Percentiles rank a stretch among this genome's conserved stretches.
phyloP scores from a whole-genome alignment of 2,113 vertebrate genomes.

The Gopherus evgoodei region DNA sequence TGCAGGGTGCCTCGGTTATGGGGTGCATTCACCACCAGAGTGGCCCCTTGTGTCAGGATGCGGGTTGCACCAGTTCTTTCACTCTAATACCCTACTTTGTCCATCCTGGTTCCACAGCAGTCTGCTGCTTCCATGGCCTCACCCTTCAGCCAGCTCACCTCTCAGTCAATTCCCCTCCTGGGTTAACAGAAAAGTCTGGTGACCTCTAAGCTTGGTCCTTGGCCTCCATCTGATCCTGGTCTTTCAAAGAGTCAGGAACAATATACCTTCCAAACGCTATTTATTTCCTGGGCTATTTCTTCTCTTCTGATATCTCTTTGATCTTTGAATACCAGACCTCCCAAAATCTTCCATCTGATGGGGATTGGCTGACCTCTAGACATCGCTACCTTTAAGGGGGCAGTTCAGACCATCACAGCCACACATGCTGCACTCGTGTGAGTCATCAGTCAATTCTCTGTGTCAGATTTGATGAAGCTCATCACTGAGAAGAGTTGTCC shows the following conservation, averaged over 20 bases:
- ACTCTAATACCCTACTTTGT: neutral
- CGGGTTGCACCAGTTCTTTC: neutral
- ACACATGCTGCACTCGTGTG: fast-evolving
- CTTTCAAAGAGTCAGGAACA: neutral
- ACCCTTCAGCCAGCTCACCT: no score
- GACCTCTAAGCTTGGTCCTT: no score
- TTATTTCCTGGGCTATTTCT: no score
- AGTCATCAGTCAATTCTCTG: neutral
- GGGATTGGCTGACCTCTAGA: neutral
- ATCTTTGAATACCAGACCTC: neutral
- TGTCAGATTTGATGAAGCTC: neutral
- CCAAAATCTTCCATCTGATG: neutral
- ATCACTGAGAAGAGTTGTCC: neutral
- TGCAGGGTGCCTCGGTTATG: neutral
- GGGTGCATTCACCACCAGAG: no score
- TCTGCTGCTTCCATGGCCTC: no score
- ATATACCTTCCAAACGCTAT: neutral
- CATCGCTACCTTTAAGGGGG: neutral
- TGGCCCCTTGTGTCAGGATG: neutral
- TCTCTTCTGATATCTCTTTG: neutral
- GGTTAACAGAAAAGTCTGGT: neutral
- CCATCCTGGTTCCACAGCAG: no score
- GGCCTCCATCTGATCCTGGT: no score
- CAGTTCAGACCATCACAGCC: neutral
- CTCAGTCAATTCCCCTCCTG: no score